Conservation (phyloP, 1,140 invertebrate species). For the Neoseiulus cucumeris region DNA sequence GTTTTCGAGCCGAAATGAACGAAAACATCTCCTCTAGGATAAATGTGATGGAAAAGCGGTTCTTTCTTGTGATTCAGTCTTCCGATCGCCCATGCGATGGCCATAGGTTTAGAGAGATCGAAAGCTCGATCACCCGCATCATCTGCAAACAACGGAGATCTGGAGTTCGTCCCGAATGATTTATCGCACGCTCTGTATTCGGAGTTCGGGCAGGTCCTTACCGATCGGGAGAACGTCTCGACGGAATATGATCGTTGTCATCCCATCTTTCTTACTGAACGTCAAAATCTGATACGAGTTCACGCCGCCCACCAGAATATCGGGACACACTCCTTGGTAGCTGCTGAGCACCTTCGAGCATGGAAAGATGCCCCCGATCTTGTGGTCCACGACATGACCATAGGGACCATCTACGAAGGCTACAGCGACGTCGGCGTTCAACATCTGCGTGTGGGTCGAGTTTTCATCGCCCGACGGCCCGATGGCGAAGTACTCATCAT, state of each 20-base stretch:
- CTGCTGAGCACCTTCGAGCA: constrained; percentile 34
- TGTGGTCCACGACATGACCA: constrained; percentile 31
- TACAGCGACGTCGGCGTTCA: constrained; percentile 62
- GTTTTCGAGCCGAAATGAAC: constrained; percentile 40
- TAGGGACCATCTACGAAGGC: constrained; percentile 44
- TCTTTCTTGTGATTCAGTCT: constrained; percentile 50
- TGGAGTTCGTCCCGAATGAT: background rate
- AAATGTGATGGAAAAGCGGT: constrained; percentile 60
- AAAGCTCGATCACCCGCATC: constrained; percentile 57
- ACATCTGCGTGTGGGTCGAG: constrained; percentile 28
- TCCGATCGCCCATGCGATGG: constrained; percentile 65
- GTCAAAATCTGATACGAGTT: constrained; percentile 53
- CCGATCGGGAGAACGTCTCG: constrained; percentile 35
- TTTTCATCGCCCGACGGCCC: constrained; percentile 55
- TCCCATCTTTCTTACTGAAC: constrained; percentile 49
- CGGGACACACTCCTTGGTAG: constrained; percentile 55
- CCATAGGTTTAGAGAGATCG: constrained; percentile 39
- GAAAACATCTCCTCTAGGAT: constrained; percentile 44
- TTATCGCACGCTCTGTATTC: constrained; percentile 31
- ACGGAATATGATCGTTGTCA: constrained; percentile 60
- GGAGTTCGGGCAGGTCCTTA: constrained; percentile 47
- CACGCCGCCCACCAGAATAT: constrained; percentile 51
- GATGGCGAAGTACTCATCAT: constrained; percentile 70
- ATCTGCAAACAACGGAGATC: constrained; percentile 29
- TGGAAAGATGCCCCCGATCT: constrained; percentile 20